Conservation (phyloP, 1,140 invertebrate genomes). For the Heliconius hewitsoni region DNA sequence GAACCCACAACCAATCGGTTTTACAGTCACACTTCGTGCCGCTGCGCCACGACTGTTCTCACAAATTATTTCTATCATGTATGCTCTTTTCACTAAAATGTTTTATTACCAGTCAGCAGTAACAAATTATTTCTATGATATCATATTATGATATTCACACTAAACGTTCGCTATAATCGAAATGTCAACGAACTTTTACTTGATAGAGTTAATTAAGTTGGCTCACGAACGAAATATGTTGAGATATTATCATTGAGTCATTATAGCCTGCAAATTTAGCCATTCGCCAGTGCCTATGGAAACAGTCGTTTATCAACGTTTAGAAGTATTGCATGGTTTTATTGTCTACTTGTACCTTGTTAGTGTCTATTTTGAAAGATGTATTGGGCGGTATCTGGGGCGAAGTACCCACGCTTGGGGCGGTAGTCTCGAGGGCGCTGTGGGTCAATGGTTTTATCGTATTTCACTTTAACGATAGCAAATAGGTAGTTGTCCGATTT, state of each 20-base stretch:
- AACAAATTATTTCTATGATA: constrained; percentile 7
- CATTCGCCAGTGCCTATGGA: constrained; percentile 31
- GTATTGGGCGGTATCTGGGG: constrained; percentile 46
- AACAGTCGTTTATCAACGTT: constrained; percentile 44
- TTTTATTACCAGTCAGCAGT: too few relatives aligned
- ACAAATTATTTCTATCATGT: too few relatives aligned
- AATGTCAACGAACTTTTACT: constrained; percentile 27
- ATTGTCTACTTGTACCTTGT: constrained; percentile 53
- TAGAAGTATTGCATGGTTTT: constrained; percentile 48
- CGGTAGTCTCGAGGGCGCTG: constrained; percentile 42
- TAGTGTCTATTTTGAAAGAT: constrained; percentile 56
- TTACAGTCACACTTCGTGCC: too few relatives aligned
- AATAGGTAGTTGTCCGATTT: constrained; percentile 33
- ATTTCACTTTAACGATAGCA: constrained; percentile 37
- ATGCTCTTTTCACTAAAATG: too few relatives aligned
- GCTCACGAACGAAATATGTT: constrained; percentile 18
- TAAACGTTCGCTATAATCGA: constrained; percentile 3
- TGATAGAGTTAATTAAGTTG: constrained; percentile 26
- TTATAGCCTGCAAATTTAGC: constrained; percentile 30
- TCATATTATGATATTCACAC: constrained; percentile 6
- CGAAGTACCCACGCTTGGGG: constrained; percentile 44
- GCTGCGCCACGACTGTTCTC: too few relatives aligned
- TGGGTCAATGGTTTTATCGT: constrained; percentile 44
- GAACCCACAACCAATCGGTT: too few relatives aligned
- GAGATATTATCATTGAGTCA: constrained; percentile 26